Conservation (phyloP, 2,888 invertebrate genomes). For the Dynastes maya region DNA sequence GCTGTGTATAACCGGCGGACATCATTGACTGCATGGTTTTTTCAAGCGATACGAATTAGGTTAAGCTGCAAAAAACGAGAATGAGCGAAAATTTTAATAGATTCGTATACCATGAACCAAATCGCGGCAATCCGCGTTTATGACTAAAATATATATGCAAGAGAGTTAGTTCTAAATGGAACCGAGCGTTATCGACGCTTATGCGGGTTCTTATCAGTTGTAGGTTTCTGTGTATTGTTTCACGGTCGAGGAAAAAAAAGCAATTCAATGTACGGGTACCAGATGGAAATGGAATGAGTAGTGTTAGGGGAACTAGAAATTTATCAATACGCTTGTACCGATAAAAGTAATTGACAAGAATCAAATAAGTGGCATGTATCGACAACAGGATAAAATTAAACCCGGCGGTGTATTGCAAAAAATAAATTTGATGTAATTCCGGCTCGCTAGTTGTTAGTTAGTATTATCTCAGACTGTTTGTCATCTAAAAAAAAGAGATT, state of each 20-base stretch:
- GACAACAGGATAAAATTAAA: no score
- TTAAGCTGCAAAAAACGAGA: constrained; percentile 28
- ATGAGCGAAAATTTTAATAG: not conserved
- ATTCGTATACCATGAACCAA: not conserved
- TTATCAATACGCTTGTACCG: constrained; percentile 4
- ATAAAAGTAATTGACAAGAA: not conserved
- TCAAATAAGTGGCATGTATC: not conserved
- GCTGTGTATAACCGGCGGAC: not conserved
- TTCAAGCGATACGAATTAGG: not conserved
- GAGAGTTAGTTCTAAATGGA: not conserved
- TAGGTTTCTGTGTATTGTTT: not conserved
- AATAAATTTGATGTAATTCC: no score
- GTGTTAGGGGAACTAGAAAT: not conserved
- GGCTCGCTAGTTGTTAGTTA: no score
- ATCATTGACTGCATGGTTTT: constrained; percentile 6
- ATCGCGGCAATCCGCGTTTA: not conserved
- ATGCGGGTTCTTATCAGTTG: constrained; percentile 47
- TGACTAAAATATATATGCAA: not conserved
- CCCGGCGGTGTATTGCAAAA: no score
- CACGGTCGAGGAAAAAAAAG: not conserved
- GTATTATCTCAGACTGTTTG: no score
- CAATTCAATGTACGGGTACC: not conserved
- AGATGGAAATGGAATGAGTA: not conserved
- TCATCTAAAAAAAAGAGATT: no score
- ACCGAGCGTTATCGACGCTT: constrained; percentile 16